Evolutionary conservation across 2,888 invertebrate genomes (phyloP).

Genomic region (Rhingia rostrata): DNA sequence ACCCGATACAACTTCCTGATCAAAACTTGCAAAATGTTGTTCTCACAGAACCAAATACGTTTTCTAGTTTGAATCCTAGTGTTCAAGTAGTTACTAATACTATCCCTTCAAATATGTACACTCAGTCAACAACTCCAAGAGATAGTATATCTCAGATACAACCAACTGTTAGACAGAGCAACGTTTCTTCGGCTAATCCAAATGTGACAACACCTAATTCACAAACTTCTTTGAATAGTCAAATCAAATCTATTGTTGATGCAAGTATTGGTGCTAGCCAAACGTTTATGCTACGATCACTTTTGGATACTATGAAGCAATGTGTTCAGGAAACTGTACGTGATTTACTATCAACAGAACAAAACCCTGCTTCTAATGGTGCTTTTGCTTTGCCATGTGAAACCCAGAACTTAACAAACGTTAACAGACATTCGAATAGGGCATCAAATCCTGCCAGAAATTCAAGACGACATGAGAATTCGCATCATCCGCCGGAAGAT

Average conservation of each 20-base stretch:
- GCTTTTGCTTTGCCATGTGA: not conserved
- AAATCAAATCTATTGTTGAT: conserved; percentile 12
- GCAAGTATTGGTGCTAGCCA: conserved; percentile 1
- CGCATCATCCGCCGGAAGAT: not conserved
- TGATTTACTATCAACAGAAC: not conserved
- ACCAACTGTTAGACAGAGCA: not conserved
- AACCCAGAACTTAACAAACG: too few relatives aligned
- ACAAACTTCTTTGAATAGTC: not conserved
- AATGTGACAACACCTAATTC: not conserved
- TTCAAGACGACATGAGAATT: too few relatives aligned
- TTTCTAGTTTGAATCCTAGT: not conserved
- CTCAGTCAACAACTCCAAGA: not conserved
- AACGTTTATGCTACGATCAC: conserved; percentile 7
- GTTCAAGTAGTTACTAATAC: not conserved
- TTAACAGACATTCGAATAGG: not conserved
- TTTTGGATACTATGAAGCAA: not conserved
- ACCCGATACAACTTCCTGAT: too few relatives aligned
- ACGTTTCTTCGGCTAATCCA: not conserved
- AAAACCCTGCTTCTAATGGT: not conserved
- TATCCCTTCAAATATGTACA: not conserved
- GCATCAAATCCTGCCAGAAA: too few relatives aligned
- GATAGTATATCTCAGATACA: not conserved
- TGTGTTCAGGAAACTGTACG: conserved; percentile 11
- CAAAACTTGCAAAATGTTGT: not conserved
- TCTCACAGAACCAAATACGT: not conserved